A percentile compares a stretch with the other conserved stretches of the same genome.
Conservation (phyloP, 2,888 invertebrate species). For the Glaucopsyche alexis region DNA sequence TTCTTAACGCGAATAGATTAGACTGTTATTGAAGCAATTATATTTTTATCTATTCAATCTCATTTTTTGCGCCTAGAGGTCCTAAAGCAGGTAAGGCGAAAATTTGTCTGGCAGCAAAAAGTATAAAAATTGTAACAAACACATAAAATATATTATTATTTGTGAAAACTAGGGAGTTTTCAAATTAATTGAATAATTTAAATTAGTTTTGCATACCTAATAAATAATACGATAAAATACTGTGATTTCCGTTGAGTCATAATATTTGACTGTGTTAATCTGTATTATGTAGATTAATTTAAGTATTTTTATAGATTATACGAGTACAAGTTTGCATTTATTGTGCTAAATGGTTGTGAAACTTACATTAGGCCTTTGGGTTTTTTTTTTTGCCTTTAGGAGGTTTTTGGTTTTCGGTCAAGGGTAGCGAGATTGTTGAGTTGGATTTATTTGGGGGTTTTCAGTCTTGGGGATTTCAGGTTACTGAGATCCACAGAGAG, state of each 20-base stretch:
- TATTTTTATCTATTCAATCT: too few species aligned
- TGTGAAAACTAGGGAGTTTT: neutral
- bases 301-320: too few species aligned
- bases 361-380: constrained; percentile 14
- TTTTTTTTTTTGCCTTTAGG: neutral
- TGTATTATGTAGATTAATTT: neutral
- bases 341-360: neutral
- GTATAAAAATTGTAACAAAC: too few species aligned
- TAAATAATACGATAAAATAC: neutral
- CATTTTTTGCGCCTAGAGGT: too few species aligned
- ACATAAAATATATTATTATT: too few species aligned
- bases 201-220: neutral
- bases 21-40: too few species aligned
- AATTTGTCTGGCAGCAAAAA: too few species aligned
- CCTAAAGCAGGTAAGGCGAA: too few species aligned
- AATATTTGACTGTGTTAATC: neutral
- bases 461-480: too few species aligned
- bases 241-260: neutral
- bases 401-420: neutral
- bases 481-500: too few species aligned
- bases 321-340: neutral
- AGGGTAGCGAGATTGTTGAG: neutral
- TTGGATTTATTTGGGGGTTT: neutral
- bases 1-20: too few species aligned
- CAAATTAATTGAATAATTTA: neutral